These are phyloP conservation scores for Lerista edwardsae DNA, from an alignment of 2,797 vertebrate species.

Conservation along the genomic window DNA sequence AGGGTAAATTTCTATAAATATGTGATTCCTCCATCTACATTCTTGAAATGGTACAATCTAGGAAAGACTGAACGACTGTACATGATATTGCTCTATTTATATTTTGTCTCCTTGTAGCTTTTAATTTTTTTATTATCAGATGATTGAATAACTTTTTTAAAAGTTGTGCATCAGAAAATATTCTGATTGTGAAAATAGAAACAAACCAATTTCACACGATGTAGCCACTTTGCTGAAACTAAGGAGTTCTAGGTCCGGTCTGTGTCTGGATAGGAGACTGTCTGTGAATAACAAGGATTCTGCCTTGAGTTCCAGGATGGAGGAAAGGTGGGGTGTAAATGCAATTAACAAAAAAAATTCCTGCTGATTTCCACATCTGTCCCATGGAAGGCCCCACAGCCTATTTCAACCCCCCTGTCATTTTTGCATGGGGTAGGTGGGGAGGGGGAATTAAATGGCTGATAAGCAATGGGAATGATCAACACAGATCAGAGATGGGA, in stretches of 20 bases:
- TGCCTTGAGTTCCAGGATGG: too few relatives aligned
- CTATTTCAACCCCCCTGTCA: not conserved
- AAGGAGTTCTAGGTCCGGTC: too few relatives aligned
- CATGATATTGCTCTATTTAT: not conserved
- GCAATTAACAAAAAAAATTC: not conserved
- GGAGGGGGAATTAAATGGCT: too few relatives aligned
- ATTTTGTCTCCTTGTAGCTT: not conserved
- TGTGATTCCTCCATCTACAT: not conserved
- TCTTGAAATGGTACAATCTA: not conserved
- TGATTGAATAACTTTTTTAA: not conserved
- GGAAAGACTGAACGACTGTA: not conserved
- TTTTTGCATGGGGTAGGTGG: not conserved
- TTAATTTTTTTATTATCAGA: not conserved
- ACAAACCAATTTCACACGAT: not conserved
- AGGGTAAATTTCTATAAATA: not conserved
- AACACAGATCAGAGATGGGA: not conserved
- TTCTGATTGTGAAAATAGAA: not conserved
- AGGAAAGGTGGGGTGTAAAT: too few relatives aligned
- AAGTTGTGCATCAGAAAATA: not conserved
- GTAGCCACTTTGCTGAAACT: too few relatives aligned
- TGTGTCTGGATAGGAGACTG: too few relatives aligned
- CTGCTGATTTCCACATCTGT: not conserved
- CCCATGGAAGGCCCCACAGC: not conserved
- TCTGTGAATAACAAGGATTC: too few relatives aligned
- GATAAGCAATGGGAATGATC: not conserved